phyloP scores from a whole-genome alignment of 2,797 vertebrate species.

The Poeciliopsis gracilis region DNA sequence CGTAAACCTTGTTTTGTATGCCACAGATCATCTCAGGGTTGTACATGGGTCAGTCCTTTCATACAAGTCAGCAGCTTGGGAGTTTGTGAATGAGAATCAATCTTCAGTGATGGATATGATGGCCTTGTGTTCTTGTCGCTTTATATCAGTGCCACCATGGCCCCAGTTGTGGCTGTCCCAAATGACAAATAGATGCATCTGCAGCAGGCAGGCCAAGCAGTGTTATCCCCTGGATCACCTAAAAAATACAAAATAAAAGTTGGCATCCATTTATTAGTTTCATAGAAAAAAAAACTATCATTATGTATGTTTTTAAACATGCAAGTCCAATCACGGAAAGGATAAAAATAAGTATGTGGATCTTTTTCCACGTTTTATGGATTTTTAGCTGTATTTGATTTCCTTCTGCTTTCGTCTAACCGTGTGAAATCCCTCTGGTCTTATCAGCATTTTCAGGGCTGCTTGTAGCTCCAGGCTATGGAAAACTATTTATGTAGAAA shows the following conservation, averaged over 20 bases:
- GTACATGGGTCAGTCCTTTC: constrained; percentile 24
- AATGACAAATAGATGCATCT: constrained; percentile 61
- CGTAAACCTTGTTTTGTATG: constrained; percentile 56
- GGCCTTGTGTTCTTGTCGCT: constrained; percentile 69
- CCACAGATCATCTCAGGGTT: constrained; percentile 56
- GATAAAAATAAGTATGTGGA: neutral
- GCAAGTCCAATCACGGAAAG: neutral
- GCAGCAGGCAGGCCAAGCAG: constrained; percentile 31
- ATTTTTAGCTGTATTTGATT: constrained; percentile 39
- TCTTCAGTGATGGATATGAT: constrained; percentile 66
- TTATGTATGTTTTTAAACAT: neutral
- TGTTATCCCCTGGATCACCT: constrained; percentile 37
- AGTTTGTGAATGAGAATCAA: constrained; percentile 54
- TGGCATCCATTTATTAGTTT: constrained; percentile 33
- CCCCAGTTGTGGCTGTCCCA: constrained; percentile 38
- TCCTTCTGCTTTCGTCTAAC: constrained; percentile 30
- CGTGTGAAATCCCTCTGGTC: constrained; percentile 45
- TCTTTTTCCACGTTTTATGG: constrained; percentile 1
- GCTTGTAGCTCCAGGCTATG: constrained; percentile 37
- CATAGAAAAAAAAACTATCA: neutral
- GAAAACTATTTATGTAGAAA: neutral
- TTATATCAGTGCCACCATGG: constrained; percentile 63
- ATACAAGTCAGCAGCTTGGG: constrained; percentile 47
- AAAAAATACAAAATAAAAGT: constrained; percentile 12
- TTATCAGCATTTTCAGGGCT: constrained; percentile 47